These are phyloP conservation scores for Microcaecilia unicolor DNA, from an alignment of 2,797 vertebrate genomes.

Conservation along the genomic window DNA sequence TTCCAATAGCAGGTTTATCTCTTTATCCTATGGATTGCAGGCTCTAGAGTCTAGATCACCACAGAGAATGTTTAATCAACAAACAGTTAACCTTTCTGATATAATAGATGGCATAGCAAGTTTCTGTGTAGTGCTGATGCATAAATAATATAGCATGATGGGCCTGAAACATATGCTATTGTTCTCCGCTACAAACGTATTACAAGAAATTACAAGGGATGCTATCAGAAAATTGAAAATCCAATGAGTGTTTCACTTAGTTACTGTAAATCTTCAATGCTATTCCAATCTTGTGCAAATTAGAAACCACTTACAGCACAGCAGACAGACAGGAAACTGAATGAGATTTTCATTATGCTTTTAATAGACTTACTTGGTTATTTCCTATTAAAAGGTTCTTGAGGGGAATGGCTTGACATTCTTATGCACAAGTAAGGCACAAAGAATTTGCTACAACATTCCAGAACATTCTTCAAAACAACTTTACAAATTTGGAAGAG, in stretches of 20 bases:
- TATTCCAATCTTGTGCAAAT: constrained; percentile 56
- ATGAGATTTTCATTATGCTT: constrained; percentile 49
- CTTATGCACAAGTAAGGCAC: constrained; percentile 7
- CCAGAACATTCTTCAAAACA: too few species aligned
- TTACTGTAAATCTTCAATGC: constrained; percentile 59
- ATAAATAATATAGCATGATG: constrained; percentile 9
- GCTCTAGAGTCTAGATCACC: too few species aligned
- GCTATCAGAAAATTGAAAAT: constrained; percentile 63
- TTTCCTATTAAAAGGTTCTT: constrained; percentile 40
- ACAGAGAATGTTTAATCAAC: background rate
- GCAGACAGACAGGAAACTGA: constrained; percentile 45
- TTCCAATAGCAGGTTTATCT: too few species aligned
- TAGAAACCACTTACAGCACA: constrained; percentile 53
- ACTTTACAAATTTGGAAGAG: too few species aligned
- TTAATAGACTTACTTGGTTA: constrained; percentile 45
- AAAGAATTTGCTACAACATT: constrained; percentile 3
- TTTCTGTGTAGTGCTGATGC: background rate
- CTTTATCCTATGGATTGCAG: too few species aligned
- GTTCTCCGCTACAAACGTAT: constrained; percentile 30
- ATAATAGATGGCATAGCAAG: constrained; percentile 16
- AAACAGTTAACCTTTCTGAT: background rate
- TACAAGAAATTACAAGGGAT: constrained; percentile 58
- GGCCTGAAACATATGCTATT: constrained; percentile 41
- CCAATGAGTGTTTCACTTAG: constrained; percentile 50
- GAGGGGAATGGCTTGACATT: constrained; percentile 13